Conservation (phyloP, 2,797 vertebrate species). For the Antennarius maculatus region DNA sequence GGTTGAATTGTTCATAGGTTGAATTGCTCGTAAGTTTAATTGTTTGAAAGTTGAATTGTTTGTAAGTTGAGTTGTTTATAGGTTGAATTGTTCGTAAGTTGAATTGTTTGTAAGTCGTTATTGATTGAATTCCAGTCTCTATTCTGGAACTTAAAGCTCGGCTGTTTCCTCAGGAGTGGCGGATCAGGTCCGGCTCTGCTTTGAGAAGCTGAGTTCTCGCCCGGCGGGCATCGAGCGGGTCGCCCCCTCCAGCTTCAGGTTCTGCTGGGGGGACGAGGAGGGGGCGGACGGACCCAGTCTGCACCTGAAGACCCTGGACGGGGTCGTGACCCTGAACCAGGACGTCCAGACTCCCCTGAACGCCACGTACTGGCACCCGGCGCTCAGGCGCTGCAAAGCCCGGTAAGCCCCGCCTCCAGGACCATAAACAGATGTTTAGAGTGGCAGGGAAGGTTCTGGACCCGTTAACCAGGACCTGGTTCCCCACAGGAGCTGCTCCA, state of each 20-base stretch:
- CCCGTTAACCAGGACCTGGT: too few species aligned
- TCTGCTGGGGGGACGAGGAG: slow-evolving; percentile 65
- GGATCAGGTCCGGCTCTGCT: slow-evolving; percentile 56
- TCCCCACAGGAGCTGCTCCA: slow-evolving; percentile 73
- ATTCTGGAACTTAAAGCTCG: too few species aligned
- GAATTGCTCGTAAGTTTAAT: too few species aligned
- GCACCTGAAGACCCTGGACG: slow-evolving; percentile 51
- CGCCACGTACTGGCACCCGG: slow-evolving; percentile 54
- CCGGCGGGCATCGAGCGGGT: background rate
- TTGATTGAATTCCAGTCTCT: too few species aligned
- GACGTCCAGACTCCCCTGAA: slow-evolving; percentile 4
- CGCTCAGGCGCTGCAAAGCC: slow-evolving; percentile 5
- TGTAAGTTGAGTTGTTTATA: too few species aligned
- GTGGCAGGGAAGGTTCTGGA: too few species aligned
- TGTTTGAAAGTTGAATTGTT: too few species aligned
- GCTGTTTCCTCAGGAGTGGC: slow-evolving; percentile 44
- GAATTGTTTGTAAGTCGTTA: too few species aligned
- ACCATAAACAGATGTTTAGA: too few species aligned
- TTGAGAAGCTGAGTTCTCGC: slow-evolving; percentile 51
- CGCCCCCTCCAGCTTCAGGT: slow-evolving; percentile 56
- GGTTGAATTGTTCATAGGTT: too few species aligned
- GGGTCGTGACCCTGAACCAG: background rate
- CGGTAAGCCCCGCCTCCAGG: slow-evolving; percentile 28
- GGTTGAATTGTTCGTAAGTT: too few species aligned
- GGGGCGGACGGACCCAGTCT: slow-evolving; percentile 64